These are phyloP conservation scores for Moxostoma hubbsi DNA, from an alignment of 2,797 vertebrate species.

Conservation along the genomic window DNA sequence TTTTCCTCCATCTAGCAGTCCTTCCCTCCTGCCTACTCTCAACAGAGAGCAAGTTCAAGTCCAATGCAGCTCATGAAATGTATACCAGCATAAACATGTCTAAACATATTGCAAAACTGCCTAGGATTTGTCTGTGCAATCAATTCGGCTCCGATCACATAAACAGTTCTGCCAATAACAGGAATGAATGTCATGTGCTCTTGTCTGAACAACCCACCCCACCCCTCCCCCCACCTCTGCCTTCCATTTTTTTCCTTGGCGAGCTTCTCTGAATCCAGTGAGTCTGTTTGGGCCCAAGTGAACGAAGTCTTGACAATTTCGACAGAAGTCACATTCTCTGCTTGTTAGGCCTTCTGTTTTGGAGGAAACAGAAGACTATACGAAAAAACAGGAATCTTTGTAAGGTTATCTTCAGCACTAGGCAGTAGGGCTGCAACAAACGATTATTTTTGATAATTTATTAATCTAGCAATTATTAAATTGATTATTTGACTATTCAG, in stretches of 20 bases:
- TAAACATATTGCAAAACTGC: conserved; percentile 26
- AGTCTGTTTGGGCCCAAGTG: conserved; percentile 23
- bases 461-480: no score
- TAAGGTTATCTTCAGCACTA: conserved; percentile 22
- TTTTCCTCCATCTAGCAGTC: background rate
- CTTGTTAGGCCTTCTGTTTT: conserved; percentile 7
- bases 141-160: conserved; percentile 26
- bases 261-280: conserved; percentile 16
- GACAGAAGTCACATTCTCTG: conserved; percentile 25
- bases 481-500: no score
- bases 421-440: background rate
- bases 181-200: conserved; percentile 31
- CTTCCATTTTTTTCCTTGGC: conserved; percentile 7
- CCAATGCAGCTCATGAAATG: conserved; percentile 16
- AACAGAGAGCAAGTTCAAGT: background rate
- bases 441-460: no score
- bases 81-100: conserved; percentile 30
- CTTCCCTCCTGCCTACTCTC: background rate
- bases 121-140: conserved; percentile 15
- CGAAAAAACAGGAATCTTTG: conserved; percentile 1
- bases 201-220: background rate
- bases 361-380: background rate
- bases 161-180: conserved; percentile 27
- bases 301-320: conserved; percentile 41
- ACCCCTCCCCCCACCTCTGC: background rate